Evolutionary conservation across 2,113 vertebrate species (phyloP).

Genomic region (Numenius arquata): DNA sequence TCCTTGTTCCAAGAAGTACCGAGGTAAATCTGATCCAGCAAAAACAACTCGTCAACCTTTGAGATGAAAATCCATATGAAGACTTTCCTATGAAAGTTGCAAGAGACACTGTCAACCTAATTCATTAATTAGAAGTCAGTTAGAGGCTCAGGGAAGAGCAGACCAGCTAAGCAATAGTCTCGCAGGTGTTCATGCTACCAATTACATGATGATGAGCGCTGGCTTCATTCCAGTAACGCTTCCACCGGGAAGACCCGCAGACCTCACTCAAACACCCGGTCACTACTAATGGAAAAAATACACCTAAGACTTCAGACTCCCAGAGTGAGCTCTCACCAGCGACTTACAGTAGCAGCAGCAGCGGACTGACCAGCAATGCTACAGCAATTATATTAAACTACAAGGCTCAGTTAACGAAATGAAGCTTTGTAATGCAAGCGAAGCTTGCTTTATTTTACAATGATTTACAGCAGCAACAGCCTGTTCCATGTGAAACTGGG

Average conservation of each 20-base stretch:
- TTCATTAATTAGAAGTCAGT: not conserved
- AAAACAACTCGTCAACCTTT: not conserved
- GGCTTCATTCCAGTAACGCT: not conserved
- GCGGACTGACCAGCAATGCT: not conserved
- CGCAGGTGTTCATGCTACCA: not conserved
- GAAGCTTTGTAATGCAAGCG: not conserved
- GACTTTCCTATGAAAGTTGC: not conserved
- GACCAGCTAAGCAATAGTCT: not conserved
- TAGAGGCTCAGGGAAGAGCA: not conserved
- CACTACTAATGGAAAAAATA: not conserved
- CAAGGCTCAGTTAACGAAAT: not conserved
- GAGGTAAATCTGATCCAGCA: not conserved
- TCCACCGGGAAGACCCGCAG: not conserved
- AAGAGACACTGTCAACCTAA: not conserved
- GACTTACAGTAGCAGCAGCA: not conserved
- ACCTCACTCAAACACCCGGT: not conserved
- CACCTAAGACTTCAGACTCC: not conserved
- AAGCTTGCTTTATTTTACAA: not conserved
- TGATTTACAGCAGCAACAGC: not conserved
- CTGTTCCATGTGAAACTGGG: not conserved
- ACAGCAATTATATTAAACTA: not conserved
- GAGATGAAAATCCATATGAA: not conserved
- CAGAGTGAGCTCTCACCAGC: not conserved
- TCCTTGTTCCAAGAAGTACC: not conserved
- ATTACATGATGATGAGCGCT: not conserved